phyloP scores from a whole-genome alignment of 1,140 invertebrate species.

The Acyrthosiphon pisum region DNA sequence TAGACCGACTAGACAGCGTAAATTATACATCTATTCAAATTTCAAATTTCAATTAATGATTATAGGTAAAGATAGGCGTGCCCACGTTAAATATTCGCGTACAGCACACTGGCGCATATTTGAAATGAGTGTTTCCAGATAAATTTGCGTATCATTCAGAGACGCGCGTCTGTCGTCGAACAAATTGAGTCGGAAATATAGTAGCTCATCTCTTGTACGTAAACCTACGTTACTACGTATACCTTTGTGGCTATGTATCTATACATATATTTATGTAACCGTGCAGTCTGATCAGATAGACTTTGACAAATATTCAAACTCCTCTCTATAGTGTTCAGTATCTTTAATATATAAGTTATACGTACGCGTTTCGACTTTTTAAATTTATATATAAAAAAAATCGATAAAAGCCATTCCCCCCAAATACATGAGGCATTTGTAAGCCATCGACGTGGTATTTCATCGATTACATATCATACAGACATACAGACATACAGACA shows the following conservation, averaged over 20 bases:
- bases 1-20: neutral
- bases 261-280: neutral
- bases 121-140: neutral
- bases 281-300: neutral
- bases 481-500: neutral
- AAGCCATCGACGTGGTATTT: neutral
- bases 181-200: neutral
- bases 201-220: neutral
- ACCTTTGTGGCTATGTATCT: neutral
- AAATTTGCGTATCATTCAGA: neutral
- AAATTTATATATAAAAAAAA: neutral
- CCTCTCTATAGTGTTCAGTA: neutral
- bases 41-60: neutral
- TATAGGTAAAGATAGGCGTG: neutral
- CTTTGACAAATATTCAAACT: constrained; percentile 33
- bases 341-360: neutral
- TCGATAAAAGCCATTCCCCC: neutral
- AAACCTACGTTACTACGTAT: neutral
- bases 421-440: neutral
- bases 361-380: neutral
- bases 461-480: neutral
- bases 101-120: neutral
- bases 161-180: neutral
- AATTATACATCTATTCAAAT: neutral
- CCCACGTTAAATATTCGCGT: neutral